phyloP scores from a whole-genome alignment of 2,113 vertebrate species.

The Thomomys bottae region DNA sequence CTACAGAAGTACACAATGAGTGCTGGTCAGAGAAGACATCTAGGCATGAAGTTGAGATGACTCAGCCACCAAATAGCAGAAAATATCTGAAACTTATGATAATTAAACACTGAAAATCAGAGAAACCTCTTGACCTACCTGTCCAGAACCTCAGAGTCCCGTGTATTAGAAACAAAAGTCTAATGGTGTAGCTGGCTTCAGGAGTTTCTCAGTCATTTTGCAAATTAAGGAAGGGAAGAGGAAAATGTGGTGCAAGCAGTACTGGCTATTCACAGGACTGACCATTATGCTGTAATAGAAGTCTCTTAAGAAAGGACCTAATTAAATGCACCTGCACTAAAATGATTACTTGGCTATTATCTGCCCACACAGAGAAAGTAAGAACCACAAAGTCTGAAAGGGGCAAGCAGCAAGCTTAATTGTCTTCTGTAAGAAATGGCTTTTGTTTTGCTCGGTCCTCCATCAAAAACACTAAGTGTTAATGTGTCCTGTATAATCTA shows the following conservation, averaged over 20 bases:
- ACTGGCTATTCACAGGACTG: constrained; percentile 27
- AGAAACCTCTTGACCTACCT: not conserved
- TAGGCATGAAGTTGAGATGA: not conserved
- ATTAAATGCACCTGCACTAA: constrained; percentile 74
- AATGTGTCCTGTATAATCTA: constrained; percentile 83
- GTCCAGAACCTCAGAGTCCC: not conserved
- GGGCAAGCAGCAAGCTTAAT: constrained; percentile 69
- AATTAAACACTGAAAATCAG: constrained; percentile 15
- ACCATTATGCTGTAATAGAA: constrained; percentile 57
- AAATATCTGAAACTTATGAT: not conserved
- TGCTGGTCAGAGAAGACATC: not conserved
- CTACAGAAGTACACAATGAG: fast-evolving
- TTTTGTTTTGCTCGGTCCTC: constrained; percentile 75
- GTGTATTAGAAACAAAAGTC: constrained; percentile 17
- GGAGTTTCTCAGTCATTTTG: constrained; percentile 55
- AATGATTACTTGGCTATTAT: constrained; percentile 73
- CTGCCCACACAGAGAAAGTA: constrained; percentile 63
- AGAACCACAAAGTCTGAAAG: constrained; percentile 70
- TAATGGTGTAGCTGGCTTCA: constrained; percentile 22
- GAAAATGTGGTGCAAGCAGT: not conserved
- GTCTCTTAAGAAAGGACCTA: constrained; percentile 61
- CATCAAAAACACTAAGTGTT: constrained; percentile 82
- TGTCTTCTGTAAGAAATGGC: constrained; percentile 71
- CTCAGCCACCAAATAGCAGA: not conserved
- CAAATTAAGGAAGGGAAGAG: constrained; percentile 51